These are phyloP conservation scores for Muscicapa striata DNA, from an alignment of 2,797 vertebrate species.

Conservation along the genomic window DNA sequence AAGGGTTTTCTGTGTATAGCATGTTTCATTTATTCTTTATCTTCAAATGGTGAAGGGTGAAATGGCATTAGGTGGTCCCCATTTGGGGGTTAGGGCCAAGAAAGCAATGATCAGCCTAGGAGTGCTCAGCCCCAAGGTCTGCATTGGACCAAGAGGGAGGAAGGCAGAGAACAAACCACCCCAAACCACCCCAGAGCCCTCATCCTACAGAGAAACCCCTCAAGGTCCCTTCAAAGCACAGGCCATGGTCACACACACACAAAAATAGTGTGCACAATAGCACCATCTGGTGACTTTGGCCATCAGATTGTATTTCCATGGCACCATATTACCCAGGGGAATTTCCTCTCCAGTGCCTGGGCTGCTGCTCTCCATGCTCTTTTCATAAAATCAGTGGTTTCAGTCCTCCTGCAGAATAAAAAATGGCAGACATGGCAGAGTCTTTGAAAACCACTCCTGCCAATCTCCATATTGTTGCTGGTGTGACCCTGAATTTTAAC, in stretches of 20 bases:
- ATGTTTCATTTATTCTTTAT: background rate
- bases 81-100: rapidly evolving
- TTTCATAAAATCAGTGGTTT: background rate
- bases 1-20: rapidly evolving
- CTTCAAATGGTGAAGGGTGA: background rate
- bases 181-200: background rate
- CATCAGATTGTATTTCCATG: conserved; percentile 5
- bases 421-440: background rate
- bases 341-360: background rate
- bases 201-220: background rate
- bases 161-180: background rate
- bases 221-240: background rate
- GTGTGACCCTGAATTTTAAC: background rate
- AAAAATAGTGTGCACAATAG: conserved; percentile 56
- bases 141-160: background rate
- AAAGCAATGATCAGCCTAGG: background rate
- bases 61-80: background rate
- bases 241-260: rapidly evolving
- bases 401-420: background rate
- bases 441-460: background rate
- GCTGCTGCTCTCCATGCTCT: background rate
- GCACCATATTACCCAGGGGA: conserved; percentile 30
- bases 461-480: background rate
- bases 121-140: background rate
- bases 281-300: conserved; percentile 59